Conservation (phyloP, 37 sponge, comb jelly and placozoan genomes). For the Ephydatia muelleri region DNA sequence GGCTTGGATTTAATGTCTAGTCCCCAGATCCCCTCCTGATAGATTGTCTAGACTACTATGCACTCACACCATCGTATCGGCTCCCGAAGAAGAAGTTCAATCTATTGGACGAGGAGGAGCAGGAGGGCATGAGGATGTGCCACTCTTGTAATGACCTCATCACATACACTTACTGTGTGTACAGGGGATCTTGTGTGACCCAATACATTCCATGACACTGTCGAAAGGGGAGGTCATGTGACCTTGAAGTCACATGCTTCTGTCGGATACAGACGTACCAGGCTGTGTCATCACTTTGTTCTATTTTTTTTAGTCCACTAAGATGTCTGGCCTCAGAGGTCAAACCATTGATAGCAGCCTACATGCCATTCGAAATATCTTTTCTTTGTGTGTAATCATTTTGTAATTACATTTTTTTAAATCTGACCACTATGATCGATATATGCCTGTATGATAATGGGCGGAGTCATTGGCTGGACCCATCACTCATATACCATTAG, state of each 20-base stretch:
- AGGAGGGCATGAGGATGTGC: conserved; percentile 57
- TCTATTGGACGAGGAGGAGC: conserved; percentile 33
- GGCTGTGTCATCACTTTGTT: neutral
- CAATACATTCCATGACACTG: neutral
- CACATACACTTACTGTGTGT: no score
- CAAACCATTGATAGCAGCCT: conserved; percentile 13
- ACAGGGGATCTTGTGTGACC: no score
- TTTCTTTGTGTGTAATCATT: no score
- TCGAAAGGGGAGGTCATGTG: no score
- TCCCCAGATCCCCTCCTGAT: conserved; percentile 34
- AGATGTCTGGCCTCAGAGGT: conserved; percentile 5
- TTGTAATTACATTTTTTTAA: no score
- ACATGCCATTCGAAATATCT: no score
- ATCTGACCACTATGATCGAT: no score
- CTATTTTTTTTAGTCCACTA: conserved; percentile 25
- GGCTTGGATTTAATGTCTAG: neutral
- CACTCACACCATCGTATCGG: conserved; percentile 10
- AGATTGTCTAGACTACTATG: conserved; percentile 30
- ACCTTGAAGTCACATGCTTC: neutral
- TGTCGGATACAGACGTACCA: neutral
- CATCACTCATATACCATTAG: no score
- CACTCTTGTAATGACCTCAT: conserved; percentile 48
- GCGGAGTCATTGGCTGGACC: no score
- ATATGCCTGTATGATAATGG: no score
- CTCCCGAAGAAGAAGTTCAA: conserved; percentile 9